Percentiles rank a stretch among this genome's conserved stretches.
Conservation (phyloP, 2,113 vertebrate genomes). For the Athene cunicularia region DNA sequence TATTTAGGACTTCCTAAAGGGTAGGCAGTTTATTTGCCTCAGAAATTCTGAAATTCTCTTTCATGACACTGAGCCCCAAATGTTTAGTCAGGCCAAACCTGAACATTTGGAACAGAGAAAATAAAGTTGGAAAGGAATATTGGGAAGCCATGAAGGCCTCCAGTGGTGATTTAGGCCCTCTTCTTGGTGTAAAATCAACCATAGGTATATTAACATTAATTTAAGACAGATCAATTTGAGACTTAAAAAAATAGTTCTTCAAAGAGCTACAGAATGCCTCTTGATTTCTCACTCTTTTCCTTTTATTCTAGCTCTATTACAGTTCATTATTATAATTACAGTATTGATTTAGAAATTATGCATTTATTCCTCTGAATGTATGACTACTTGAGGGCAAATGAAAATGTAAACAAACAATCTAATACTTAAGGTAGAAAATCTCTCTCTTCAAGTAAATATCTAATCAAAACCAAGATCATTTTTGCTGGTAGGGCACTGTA, state of each 20-base stretch:
- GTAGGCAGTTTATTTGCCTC: not conserved
- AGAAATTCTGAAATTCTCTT: not conserved
- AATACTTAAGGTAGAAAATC: constrained; percentile 35
- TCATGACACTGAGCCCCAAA: not conserved
- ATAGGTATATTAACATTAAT: not conserved
- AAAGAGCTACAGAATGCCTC: not conserved
- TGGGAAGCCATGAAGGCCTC: not conserved
- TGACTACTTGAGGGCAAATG: constrained; percentile 50
- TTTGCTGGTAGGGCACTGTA: not conserved
- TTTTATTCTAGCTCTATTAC: constrained; percentile 21
- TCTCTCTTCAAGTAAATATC: constrained; percentile 59
- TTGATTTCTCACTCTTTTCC: constrained; percentile 43
- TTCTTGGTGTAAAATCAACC: not conserved
- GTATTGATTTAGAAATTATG: constrained; percentile 46
- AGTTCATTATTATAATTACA: constrained; percentile 53
- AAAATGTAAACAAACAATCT: constrained; percentile 57
- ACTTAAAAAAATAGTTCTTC: not conserved
- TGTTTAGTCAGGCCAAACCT: not conserved
- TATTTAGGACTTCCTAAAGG: not conserved
- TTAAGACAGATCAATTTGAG: not conserved
- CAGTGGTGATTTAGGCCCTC: not conserved
- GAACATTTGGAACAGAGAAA: not conserved
- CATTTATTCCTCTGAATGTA: constrained; percentile 52
- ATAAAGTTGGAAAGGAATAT: not conserved
- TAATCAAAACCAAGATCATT: constrained; percentile 15